Percentiles rank a stretch among this genome's conserved stretches.
Conservation (phyloP, 1,140 invertebrate species). For the Maniola jurtina region DNA sequence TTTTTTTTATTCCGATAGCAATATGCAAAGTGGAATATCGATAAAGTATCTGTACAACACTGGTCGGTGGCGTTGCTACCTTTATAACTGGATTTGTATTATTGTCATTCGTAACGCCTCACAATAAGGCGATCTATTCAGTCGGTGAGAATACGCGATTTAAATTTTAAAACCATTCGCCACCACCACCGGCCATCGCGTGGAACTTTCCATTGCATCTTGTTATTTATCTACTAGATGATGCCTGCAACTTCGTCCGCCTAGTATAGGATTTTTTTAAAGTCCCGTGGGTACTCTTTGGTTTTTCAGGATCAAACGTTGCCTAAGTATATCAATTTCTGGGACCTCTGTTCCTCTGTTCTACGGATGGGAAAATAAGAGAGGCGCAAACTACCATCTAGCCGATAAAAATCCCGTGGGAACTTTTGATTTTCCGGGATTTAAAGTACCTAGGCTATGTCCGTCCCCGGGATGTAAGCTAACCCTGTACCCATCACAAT, state of each 20-base stretch:
- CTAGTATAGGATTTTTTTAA: not conserved
- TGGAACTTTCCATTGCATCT: conserved; percentile 53
- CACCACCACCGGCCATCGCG: conserved; percentile 8
- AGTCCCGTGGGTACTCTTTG: no score
- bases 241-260: not conserved
- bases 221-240: conserved; percentile 30
- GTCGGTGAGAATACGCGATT: conserved; percentile 42
- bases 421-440: no score
- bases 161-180: conserved; percentile 46
- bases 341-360: no score
- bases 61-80: conserved; percentile 14
- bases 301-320: no score
- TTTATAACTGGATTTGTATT: conserved; percentile 45
- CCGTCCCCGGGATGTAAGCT: no score
- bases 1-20: not conserved
- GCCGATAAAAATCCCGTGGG: no score
- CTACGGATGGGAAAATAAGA: no score
- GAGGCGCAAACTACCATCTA: no score
- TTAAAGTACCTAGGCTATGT: no score
- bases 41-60: conserved; percentile 30
- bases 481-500: no score
- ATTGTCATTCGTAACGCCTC: conserved; percentile 43
- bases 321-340: no score
- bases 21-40: not conserved
- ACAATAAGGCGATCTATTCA: conserved; percentile 40